A percentile compares a stretch with the other conserved stretches of the same genome.
These are phyloP conservation scores for Cardinalis cardinalis DNA, from an alignment of 2,113 vertebrate species.

Conservation along the genomic window DNA sequence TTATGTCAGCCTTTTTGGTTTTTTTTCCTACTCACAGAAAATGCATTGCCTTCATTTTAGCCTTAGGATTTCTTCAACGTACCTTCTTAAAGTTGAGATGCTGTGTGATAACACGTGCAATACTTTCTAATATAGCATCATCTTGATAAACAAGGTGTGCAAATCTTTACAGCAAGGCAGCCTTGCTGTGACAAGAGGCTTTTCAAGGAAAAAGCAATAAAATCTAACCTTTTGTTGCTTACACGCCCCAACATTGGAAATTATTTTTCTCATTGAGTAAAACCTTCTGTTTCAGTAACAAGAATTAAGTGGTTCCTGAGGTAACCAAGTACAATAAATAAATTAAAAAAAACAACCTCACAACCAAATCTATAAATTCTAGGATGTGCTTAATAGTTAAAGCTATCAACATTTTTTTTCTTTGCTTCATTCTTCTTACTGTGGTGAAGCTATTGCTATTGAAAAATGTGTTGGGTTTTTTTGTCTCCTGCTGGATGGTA, in stretches of 20 bases:
- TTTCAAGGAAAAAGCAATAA: not conserved
- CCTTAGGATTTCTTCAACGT: not conserved
- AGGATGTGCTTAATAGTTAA: not conserved
- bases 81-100: not conserved
- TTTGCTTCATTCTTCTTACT: not conserved
- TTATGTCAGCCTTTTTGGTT: not conserved
- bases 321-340: not conserved
- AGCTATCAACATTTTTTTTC: not conserved
- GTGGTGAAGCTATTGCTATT: not conserved
- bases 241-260: not conserved
- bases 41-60: not conserved
- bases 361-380: not conserved
- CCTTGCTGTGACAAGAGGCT: not conserved
- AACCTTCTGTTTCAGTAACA: constrained; percentile 1
- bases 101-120: not conserved
- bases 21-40: not conserved
- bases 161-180: not conserved
- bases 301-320: not conserved
- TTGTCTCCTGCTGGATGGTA: not conserved
- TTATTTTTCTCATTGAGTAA: not conserved
- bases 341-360: not conserved
- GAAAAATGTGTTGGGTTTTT: not conserved
- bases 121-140: not conserved
- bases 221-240: not conserved
- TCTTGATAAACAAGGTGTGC: constrained; percentile 6